Base-by-base conservation (phyloP, 30 jellyfish, hydroid and myxozoan species). In the Aurelia aurita complex sp. Pacific region DNA sequence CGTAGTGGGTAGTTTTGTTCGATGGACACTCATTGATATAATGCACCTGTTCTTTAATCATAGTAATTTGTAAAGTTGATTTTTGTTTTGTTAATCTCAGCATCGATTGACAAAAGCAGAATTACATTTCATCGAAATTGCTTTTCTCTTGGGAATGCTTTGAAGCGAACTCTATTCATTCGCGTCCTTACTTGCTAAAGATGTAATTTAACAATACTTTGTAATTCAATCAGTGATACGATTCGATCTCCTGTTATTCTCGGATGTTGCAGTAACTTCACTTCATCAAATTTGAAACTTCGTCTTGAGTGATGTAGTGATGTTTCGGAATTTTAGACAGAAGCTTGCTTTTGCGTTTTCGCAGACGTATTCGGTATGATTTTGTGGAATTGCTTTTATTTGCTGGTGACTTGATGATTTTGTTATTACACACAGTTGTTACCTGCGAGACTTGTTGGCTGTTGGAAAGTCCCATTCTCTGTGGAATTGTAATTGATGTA, bases 261-360 rank as follows among this genome's bases (percentile, higher is more conserved):
- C 14, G 57, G 15, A 46, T 46, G 57, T 3, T 40, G 52, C n/a
- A n/a, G n/a, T 40, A 40, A 40, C 52, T 40, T 46, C 13, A 46
- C 57, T 4, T 46, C 57, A 5, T 8, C 76, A 17, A 66, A 6
- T 40, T 4, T 66, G 0, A 23, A 40, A 36, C 51, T 32, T 15
- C 29, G 10, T 14, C 55, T 14, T 71, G 4, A 32, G 7, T 16
- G 59, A 43, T 32, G 70, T 18, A 33, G 52, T 57, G 68, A 84
- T 84, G 87, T 84, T 84, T 65, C 81, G 87, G 74, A 73, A 73
- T 55, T 73, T 84, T 78, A 70, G 84, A 62, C 91, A 84, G 93
- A 84, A 61, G 75, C 69, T 84, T 8, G 84, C 93, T 3, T 46
- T 66, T 63, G 74, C 53, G 62, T 84, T 83, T 50, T 71, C 92